A percentile compares a stretch with the other conserved stretches of the same genome.
Conservation (phyloP, 2,113 vertebrate species). For the Riparia riparia region DNA sequence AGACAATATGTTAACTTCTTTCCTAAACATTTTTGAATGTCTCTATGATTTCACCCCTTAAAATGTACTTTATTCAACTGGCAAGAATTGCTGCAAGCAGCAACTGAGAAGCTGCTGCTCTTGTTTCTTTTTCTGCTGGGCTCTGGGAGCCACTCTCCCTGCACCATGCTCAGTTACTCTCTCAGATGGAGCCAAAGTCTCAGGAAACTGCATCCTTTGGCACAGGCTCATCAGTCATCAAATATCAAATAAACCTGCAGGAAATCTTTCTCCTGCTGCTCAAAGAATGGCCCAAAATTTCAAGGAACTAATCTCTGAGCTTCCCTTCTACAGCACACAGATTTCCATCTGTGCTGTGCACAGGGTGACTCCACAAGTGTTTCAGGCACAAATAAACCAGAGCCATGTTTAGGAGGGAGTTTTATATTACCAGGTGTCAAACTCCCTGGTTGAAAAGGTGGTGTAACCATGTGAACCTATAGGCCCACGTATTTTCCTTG, state of each 20-base stretch:
- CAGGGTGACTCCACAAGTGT: neutral
- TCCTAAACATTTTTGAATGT: neutral
- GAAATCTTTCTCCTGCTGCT: neutral
- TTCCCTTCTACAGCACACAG: accelerated
- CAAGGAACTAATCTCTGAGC: neutral
- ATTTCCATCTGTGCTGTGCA: neutral
- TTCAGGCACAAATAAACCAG: neutral
- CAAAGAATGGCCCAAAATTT: neutral
- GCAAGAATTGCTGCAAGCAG: neutral
- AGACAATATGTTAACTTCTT: neutral
- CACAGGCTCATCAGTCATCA: neutral
- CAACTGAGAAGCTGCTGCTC: neutral
- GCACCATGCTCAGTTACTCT: neutral
- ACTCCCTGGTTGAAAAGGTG: neutral
- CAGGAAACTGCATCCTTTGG: neutral
- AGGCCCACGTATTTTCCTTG: accelerated
- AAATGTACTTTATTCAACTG: neutral
- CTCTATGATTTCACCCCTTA: neutral
- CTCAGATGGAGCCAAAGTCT: neutral
- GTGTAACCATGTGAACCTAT: neutral
- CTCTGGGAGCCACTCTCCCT: neutral
- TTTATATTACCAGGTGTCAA: neutral
- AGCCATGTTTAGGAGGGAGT: neutral
- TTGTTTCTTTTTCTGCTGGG: neutral
- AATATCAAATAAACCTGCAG: neutral